Evolutionary conservation across 37 sponge, comb jelly and placozoan genomes (phyloP).

Genomic region (Eunapius fragilis): DNA sequence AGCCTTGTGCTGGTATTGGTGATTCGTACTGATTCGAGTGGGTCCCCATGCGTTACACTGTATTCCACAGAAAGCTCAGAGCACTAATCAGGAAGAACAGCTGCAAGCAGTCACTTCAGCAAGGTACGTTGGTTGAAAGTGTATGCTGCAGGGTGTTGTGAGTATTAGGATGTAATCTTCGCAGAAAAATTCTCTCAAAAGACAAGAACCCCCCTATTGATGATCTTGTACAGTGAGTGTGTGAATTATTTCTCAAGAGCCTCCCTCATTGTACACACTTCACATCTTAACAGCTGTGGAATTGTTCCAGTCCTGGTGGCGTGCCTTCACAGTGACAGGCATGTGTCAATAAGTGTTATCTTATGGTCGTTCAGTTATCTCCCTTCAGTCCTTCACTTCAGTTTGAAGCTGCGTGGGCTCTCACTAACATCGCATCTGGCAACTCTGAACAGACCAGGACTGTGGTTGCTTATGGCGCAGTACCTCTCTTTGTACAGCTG

Average conservation of each 20-base stretch:
- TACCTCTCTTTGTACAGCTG: conserved; percentile 78
- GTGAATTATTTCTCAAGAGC: background rate
- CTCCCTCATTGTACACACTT: background rate
- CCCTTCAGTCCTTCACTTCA: conserved; percentile 77
- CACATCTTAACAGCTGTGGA: conserved; percentile 52
- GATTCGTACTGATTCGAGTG: background rate
- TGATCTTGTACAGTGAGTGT: conserved; percentile 69
- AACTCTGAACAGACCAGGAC: conserved; percentile 88
- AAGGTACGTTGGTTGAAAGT: conserved; percentile 21
- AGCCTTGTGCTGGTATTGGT: conserved; percentile 17
- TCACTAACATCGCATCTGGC: conserved; percentile 97
- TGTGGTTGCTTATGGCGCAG: conserved; percentile 86
- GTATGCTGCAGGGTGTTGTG: background rate
- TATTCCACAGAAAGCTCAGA: conserved; percentile 53
- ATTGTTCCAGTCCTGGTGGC: conserved; percentile 83
- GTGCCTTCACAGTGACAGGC: conserved; percentile 59
- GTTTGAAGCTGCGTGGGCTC: conserved; percentile 97
- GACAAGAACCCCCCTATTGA: conserved; percentile 90
- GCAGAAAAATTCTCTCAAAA: conserved; percentile 84
- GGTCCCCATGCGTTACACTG: background rate
- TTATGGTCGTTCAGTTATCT: background rate
- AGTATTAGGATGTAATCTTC: background rate
- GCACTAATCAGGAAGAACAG: conserved; percentile 49
- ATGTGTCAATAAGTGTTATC: conserved; percentile 1
- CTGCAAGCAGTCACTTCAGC: conserved; percentile 66